Evolutionary conservation across 2,888 invertebrate species (phyloP), one percentile per base, ranked within the genome.

Genomic region (Neuroscelio doddi): DNA sequence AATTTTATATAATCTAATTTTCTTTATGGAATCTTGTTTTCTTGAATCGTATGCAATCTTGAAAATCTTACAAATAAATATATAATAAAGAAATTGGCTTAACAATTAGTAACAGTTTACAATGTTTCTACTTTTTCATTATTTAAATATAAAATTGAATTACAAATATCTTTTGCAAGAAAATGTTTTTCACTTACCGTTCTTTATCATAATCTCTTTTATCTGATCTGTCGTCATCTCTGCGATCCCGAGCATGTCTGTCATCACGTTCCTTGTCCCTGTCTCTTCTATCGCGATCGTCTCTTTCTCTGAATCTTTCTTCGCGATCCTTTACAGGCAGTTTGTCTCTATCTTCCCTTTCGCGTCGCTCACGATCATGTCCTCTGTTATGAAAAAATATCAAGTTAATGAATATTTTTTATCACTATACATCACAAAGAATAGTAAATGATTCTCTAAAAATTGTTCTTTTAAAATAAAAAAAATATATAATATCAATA

Each of bases 221-320:
- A 17, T 81, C 79, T 12, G 70, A 72, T 38, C 79, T 72, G n/a
- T 80, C 80, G 3, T 83, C 81, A 4, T 82, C 80, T 16, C 79
- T 71, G 16, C 81, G 77, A 68, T 77, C 79, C 7, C 79, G 71
- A 16, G 59, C 34, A 27, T 82, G 78, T 64, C 80, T 76, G 21
- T 79, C 87, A 76, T 81, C 81, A 1, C 78, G 77, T 64, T 80
- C 82, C 30, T 81, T 80, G 8, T 81, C 79, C 27, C 82, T 78
- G 2, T 81, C 81, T 17, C 77, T 72, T 50, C 80, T 73, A 4
- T 84, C 82, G 12, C 81, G 76, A 27, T 80, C 81, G 38, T 80
- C 80, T 49, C 82, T 80, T 44, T 82, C 82, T 47, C 81, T 74
- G 24, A 69, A 47, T 56, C 81, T 78, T 1, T 83, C 81, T 14